Base-by-base conservation (phyloP, 2,888 invertebrate genomes). In the Galeruca laticollis region DNA sequence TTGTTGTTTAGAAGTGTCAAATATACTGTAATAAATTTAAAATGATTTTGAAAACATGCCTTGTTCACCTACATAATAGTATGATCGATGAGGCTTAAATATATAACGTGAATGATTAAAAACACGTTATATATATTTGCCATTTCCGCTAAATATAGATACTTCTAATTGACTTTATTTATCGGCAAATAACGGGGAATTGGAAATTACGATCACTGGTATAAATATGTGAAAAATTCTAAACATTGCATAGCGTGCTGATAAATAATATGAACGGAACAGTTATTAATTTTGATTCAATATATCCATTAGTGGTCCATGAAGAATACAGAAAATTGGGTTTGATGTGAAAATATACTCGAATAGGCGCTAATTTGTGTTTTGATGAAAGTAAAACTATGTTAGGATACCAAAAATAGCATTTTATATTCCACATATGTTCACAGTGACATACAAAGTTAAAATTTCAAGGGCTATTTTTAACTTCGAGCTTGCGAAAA, bases 231-330 rank as follows among this genome's bases (percentile, higher is more conserved):
- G 9, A 47, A 47, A 47, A 47, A 47, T 18, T 47, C 47, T 13
- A 56, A 56, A 56, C 56, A 31, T 31, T 15, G n/a, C 26, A 33
- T 31, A n/a, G 35, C 52, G 21, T 35, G 35, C 56, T 15, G 15
- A 57, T 57, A 57, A 57, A 57, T 35, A 9, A 9, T 18, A 47
- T 47, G 5, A 18, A 47, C 47, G 10, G 33, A 31, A 57, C 56
- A 8, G 33, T 56, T 33, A 56, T 57, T 57, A 35, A 57, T 57
- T 57, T 35, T 57, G 56, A 35, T 57, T 57, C 56, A 33, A 31
- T 57, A 57, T 35, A 35, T 35, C 15, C 56, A 31, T 26, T 57
- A 35, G 26, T 15, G n/a, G 56, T 57, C 47, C 18, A 15, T 15
- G 18, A 18, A 47, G 47, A 47, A 47, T 47, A 47, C 1, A 15